Conservation (phyloP, 2,888 invertebrate species). For the Cephus spinipes region DNA sequence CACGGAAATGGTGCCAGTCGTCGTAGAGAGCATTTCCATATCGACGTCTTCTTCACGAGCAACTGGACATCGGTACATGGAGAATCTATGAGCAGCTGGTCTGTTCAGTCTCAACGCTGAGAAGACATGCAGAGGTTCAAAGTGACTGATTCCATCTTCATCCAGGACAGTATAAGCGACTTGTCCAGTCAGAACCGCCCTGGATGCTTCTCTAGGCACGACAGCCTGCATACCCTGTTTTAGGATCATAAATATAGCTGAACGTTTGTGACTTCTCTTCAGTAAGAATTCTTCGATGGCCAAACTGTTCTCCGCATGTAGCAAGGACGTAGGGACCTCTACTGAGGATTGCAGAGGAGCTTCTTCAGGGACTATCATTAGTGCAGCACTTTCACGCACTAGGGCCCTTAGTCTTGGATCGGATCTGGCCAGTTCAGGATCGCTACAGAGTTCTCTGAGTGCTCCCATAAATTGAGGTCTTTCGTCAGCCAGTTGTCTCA, state of each 20-base stretch:
- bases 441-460: constrained; percentile 73
- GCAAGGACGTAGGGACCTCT: constrained; percentile 77
- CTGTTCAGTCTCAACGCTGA: constrained; percentile 77
- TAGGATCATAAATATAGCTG: constrained; percentile 76
- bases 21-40: constrained; percentile 50
- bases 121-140: constrained; percentile 82
- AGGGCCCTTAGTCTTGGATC: constrained; percentile 79
- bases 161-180: constrained; percentile 82
- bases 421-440: constrained; percentile 76
- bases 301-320: constrained; percentile 78
- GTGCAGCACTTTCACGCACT: constrained; percentile 78
- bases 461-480: constrained; percentile 74
- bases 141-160: constrained; percentile 80
- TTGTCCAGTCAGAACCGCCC: constrained; percentile 80
- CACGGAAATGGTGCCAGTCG: constrained; percentile 51
- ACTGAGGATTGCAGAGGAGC: constrained; percentile 73
- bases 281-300: constrained; percentile 82
- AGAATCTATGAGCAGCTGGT: constrained; percentile 75
- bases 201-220: constrained; percentile 80
- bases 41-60: constrained; percentile 69
- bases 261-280: constrained; percentile 70
- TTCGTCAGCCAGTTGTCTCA: constrained; percentile 78
- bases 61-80: constrained; percentile 75
- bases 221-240: constrained; percentile 82
- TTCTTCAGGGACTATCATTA: constrained; percentile 77